phyloP scores from a whole-genome alignment of 2,888 invertebrate genomes.

The Sinhomidia bicolor region DNA sequence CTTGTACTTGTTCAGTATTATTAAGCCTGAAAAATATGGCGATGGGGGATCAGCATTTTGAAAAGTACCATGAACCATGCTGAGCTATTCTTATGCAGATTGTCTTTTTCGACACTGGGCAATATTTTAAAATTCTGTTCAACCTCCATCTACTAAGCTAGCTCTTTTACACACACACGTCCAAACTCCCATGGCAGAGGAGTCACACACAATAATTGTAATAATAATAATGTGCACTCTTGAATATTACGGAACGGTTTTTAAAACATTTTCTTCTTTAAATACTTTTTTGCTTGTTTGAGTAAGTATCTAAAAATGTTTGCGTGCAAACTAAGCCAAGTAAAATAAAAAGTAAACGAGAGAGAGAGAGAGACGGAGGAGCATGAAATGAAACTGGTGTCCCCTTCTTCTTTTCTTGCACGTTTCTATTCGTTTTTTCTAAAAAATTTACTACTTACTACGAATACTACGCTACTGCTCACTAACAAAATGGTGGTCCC shows the following conservation, averaged over 20 bases:
- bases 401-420: conserved; percentile 34
- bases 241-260: neutral
- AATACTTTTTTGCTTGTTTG: conserved; percentile 48
- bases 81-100: conserved; percentile 70
- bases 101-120: conserved; percentile 64
- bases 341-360: neutral
- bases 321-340: conserved; percentile 18
- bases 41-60: conserved; percentile 64
- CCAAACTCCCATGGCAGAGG: neutral
- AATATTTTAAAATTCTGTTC: conserved; percentile 66
- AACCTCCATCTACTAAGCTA: too few species aligned
- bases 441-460: neutral
- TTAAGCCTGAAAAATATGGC: conserved; percentile 65
- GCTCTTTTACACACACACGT: neutral
- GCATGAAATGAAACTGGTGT: conserved; percentile 18
- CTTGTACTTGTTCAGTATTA: conserved; percentile 46
- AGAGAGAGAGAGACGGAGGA: neutral
- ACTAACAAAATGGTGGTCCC: conserved; percentile 58
- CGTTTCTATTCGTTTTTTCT: neutral
- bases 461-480: neutral
- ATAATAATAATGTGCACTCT: conserved; percentile 3
- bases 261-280: conserved; percentile 31
- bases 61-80: conserved; percentile 65
- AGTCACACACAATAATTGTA: neutral
- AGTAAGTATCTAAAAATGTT: conserved; percentile 49